These are phyloP conservation scores for Aplocera efformata DNA, from an alignment of 2,888 invertebrate genomes.

Conservation along the genomic window DNA sequence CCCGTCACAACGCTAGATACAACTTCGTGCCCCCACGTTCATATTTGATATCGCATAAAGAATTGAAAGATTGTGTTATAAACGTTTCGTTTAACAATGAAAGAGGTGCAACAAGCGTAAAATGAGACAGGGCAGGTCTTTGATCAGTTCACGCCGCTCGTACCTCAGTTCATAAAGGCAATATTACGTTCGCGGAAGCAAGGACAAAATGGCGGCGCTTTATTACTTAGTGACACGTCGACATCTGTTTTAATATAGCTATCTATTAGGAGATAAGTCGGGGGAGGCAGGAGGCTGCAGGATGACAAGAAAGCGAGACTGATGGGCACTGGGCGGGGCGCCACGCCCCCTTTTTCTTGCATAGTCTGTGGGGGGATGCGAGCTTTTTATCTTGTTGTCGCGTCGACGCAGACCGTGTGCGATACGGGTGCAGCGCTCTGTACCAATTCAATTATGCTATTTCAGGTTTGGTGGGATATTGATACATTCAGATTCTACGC, in stretches of 20 bases:
- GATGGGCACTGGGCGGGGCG: slow-evolving; percentile 68
- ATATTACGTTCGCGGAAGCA: slow-evolving; percentile 70
- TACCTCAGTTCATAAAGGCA: slow-evolving; percentile 68
- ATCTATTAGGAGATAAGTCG: slow-evolving; percentile 72
- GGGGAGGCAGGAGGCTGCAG: slow-evolving; percentile 56
- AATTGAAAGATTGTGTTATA: slow-evolving; percentile 59
- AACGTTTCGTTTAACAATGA: slow-evolving; percentile 65
- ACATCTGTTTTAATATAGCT: slow-evolving; percentile 75
- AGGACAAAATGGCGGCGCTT: slow-evolving; percentile 77
- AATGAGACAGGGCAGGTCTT: slow-evolving; percentile 67
- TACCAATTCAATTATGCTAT: too few relatives aligned
- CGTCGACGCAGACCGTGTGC: slow-evolving; percentile 19
- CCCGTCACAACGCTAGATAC: slow-evolving; percentile 2
- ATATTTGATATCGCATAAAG: slow-evolving; percentile 26
- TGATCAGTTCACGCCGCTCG: slow-evolving; percentile 68
- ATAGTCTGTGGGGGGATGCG: slow-evolving; percentile 38
- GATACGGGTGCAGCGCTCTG: background rate
- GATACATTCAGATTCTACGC: too few relatives aligned
- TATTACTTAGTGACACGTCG: slow-evolving; percentile 79
- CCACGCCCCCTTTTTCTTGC: slow-evolving; percentile 74
- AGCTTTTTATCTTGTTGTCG: slow-evolving; percentile 42
- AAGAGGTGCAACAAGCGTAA: slow-evolving; percentile 66
- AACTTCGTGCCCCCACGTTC: slow-evolving; percentile 3
- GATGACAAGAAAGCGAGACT: slow-evolving; percentile 57
- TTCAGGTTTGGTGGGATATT: too few relatives aligned